phyloP scores from a whole-genome alignment of 2,797 vertebrate species.

The Cirrhinus mrigala region DNA sequence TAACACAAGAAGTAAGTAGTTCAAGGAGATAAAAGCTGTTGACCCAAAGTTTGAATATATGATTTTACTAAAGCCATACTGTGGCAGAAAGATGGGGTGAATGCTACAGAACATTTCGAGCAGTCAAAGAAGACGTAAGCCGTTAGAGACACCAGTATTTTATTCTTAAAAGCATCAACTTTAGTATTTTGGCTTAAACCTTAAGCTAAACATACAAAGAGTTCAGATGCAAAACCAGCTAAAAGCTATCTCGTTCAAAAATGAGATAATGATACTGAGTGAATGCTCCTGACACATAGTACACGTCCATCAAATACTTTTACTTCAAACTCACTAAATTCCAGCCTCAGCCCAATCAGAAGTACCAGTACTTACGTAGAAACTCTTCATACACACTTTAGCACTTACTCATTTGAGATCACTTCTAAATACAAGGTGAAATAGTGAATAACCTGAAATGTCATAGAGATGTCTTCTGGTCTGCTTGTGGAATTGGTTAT shows the following conservation, averaged over 20 bases:
- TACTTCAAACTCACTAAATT: too few species aligned
- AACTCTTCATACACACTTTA: too few species aligned
- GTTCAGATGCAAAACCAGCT: too few species aligned
- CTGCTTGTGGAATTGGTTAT: constrained; percentile 36
- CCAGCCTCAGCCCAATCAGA: too few species aligned
- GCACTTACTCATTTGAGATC: too few species aligned
- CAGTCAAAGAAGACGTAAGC: not conserved
- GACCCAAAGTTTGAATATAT: not conserved
- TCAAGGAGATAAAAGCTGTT: constrained; percentile 57
- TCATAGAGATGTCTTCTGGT: not conserved
- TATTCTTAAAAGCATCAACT: not conserved
- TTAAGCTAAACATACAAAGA: not conserved
- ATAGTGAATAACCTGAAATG: not conserved
- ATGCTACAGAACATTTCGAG: not conserved
- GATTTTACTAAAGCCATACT: constrained; percentile 20
- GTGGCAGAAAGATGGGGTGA: not conserved
- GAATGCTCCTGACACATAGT: too few species aligned
- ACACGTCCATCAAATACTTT: too few species aligned
- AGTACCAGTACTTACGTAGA: too few species aligned
- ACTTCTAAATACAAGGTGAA: not conserved
- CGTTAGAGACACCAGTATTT: too few species aligned
- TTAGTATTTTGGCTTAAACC: not conserved
- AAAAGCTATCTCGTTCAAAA: too few species aligned
- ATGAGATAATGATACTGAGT: too few species aligned
- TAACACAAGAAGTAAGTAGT: constrained; percentile 27